A percentile compares a stretch with the other conserved stretches of the same genome.
phyloP scores from a whole-genome alignment of 2,888 invertebrate genomes.

The Omphaloscelis lunosa region DNA sequence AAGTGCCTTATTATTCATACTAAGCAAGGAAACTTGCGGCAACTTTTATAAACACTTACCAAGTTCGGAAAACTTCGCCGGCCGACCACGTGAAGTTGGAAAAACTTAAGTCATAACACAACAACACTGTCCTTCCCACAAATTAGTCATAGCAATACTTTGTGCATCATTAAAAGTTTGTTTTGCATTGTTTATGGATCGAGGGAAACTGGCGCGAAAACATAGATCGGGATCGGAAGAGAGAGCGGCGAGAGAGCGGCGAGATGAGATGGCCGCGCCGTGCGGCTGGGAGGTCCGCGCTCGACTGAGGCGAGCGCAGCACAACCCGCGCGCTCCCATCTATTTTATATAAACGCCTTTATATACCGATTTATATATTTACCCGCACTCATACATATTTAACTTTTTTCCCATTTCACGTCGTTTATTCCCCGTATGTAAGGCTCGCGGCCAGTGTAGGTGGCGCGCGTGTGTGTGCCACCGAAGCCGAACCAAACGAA shows the following conservation, averaged over 20 bases:
- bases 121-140: conserved; percentile 60
- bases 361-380: conserved; percentile 91
- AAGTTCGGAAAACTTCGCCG: conserved; percentile 62
- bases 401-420: conserved; percentile 90
- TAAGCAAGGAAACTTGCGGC: conserved; percentile 46
- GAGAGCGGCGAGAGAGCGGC: conserved; percentile 32
- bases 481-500: conserved; percentile 80
- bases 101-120: conserved; percentile 67
- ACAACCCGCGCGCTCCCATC: conserved; percentile 81
- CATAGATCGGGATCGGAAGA: conserved; percentile 45
- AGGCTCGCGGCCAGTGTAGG: conserved; percentile 76
- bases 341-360: conserved; percentile 88
- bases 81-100: conserved; percentile 54
- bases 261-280: conserved; percentile 48
- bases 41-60: conserved; percentile 71
- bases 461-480: conserved; percentile 80
- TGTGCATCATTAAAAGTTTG: conserved; percentile 54
- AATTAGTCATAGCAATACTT: conserved; percentile 62
- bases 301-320: conserved; percentile 83
- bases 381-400: conserved; percentile 91
- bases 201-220: conserved; percentile 71
- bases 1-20: conserved; percentile 55
- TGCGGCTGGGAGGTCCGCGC: conserved; percentile 78
- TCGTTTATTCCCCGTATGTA: conserved; percentile 89
- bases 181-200: conserved; percentile 54